A percentile compares a stretch with the other conserved stretches of the same genome.
These are phyloP conservation scores for Etheostoma nigrum DNA, from an alignment of 2,797 vertebrate species.

Conservation along the genomic window DNA sequence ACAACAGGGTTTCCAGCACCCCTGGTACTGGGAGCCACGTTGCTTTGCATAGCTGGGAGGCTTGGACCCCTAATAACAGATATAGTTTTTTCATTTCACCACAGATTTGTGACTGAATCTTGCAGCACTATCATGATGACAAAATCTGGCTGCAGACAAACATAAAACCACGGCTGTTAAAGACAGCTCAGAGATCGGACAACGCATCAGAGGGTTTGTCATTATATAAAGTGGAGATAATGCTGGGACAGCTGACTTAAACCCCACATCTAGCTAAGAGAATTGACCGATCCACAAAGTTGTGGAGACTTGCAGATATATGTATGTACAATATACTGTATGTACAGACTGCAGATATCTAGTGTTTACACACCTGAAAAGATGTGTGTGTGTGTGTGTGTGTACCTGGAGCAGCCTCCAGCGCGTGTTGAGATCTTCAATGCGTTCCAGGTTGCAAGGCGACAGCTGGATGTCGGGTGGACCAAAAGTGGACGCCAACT, in stretches of 20 bases:
- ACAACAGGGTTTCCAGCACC: no score
- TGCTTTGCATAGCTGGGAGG: no score
- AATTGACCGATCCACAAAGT: background rate
- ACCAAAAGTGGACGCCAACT: slow-evolving; percentile 88
- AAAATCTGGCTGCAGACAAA: no score
- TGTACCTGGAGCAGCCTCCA: slow-evolving; percentile 96
- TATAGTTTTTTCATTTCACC: no score
- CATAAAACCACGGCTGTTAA: no score
- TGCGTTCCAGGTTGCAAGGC: slow-evolving; percentile 89
- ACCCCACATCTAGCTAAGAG: background rate
- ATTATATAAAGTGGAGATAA: background rate
- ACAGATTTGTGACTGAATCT: no score
- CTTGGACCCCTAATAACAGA: no score
- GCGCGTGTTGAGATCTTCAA: slow-evolving; percentile 93
- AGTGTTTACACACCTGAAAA: background rate
- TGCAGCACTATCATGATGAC: no score
- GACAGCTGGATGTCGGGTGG: slow-evolving; percentile 91
- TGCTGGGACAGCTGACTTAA: background rate
- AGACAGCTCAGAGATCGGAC: background rate
- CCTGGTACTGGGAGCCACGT: no score
- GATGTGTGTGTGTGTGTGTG: background rate
- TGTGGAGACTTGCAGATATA: background rate
- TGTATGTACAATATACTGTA: background rate
- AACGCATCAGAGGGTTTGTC: background rate
- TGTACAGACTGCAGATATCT: no score